phyloP scores from a whole-genome alignment of 1,140 invertebrate genomes.

The Glossosoma conforme region DNA sequence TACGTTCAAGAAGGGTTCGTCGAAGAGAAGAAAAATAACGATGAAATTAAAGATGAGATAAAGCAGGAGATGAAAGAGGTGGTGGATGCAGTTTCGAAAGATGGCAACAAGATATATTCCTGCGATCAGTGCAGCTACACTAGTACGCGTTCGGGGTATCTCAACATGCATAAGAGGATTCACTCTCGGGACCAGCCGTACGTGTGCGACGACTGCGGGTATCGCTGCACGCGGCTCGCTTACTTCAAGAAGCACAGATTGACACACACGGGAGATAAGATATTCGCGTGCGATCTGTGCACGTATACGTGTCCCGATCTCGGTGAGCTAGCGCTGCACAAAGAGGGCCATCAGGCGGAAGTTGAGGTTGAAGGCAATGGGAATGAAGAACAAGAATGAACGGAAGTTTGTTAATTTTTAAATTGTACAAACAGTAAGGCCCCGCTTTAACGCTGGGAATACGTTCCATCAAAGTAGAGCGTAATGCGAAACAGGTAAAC shows the following conservation, averaged over 20 bases:
- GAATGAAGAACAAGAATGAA: no score
- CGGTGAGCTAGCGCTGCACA: conserved; percentile 5
- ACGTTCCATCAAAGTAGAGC: no score
- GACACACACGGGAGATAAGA: conserved; percentile 1
- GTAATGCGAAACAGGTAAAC: no score
- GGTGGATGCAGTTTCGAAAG: no score
- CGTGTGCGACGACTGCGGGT: conserved; percentile 18
- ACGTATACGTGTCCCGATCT: conserved; percentile 2
- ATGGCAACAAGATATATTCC: conserved; percentile 8
- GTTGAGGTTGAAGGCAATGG: no score
- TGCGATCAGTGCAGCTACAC: conserved; percentile 23
- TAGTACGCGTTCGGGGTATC: conserved; percentile 11
- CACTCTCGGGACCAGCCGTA: conserved; percentile 13
- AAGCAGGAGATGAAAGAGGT: no score
- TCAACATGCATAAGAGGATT: conserved; percentile 19
- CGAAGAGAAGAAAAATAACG: no score
- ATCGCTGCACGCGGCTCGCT: conserved; percentile 12
- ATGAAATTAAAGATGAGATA: no score
- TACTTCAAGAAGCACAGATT: conserved; percentile 19
- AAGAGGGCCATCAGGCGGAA: conserved; percentile 7
- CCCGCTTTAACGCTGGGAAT: no score
- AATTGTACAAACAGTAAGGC: no score
- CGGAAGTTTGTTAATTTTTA: no score
- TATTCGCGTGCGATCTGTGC: conserved; percentile 9
- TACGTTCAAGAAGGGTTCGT: conserved; percentile 4